phyloP scores from a whole-genome alignment of 1,140 invertebrate genomes.

The Zelostemma sp. region DNA sequence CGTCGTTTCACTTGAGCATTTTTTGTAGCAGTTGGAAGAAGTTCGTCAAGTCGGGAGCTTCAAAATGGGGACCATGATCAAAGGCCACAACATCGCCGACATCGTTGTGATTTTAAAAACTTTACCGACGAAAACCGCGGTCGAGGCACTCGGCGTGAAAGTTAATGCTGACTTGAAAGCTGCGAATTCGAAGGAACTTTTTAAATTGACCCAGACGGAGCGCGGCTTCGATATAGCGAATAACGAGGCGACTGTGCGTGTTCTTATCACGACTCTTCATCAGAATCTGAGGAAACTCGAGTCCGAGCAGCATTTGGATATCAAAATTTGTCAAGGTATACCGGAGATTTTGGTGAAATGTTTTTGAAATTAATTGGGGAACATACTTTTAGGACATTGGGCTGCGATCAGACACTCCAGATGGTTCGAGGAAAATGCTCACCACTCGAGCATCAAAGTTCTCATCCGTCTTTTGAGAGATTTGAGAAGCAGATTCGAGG shows the following conservation, averaged over 20 bases:
- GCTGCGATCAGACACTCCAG: constrained; percentile 94
- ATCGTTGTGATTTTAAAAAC: constrained; percentile 99
- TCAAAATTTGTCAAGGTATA: constrained; percentile 67
- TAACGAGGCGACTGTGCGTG: constrained; percentile 86
- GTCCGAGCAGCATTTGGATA: constrained; percentile 76
- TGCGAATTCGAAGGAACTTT: constrained; percentile 73
- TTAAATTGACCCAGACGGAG: constrained; percentile 78
- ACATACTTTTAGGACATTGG: constrained; percentile 80
- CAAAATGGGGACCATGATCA: constrained; percentile 98
- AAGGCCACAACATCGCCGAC: constrained; percentile 95
- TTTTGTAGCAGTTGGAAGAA: constrained; percentile 92
- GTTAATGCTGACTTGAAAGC: constrained; percentile 81
- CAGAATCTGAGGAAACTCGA: constrained; percentile 94
- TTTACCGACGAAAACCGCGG: constrained; percentile 94
- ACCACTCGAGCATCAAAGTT: constrained; percentile 97
- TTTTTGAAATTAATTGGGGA: constrained; percentile 49
- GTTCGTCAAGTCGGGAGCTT: constrained; percentile 96
- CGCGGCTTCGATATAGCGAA: constrained; percentile 87
- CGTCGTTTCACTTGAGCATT: constrained; percentile 2
- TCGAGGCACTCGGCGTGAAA: constrained; percentile 84
- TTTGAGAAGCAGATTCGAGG: constrained; percentile 88
- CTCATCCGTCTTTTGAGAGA: constrained; percentile 93
- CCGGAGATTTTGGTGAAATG: neutral
- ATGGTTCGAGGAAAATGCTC: constrained; percentile 99
- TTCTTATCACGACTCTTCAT: constrained; percentile 93